Evolutionary conservation across 2,797 vertebrate species (phyloP).

Genomic region (Alauda arvensis): DNA sequence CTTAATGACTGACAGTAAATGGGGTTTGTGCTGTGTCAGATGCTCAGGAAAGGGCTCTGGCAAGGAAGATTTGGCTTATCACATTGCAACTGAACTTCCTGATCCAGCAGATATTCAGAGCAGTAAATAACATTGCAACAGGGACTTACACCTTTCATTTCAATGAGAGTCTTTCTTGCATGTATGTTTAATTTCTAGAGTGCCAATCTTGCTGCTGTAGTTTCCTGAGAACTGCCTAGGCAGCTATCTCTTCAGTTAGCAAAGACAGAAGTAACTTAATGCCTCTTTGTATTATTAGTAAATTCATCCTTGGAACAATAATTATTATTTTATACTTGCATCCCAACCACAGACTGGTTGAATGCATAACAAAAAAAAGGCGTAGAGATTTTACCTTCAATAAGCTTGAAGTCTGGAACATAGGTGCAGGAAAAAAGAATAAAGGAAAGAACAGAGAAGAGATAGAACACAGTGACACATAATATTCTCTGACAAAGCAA

Average conservation of each 20-base stretch:
- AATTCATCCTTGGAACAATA: neutral
- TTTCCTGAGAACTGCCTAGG: neutral
- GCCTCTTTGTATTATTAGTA: neutral
- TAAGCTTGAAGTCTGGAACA: neutral
- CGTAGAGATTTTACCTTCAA: neutral
- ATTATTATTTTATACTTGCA: neutral
- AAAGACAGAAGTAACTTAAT: neutral
- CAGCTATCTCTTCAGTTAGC: neutral
- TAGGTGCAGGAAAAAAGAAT: neutral
- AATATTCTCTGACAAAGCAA: neutral
- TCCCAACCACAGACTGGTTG: neutral
- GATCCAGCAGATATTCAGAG: neutral
- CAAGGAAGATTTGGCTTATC: conserved; percentile 26
- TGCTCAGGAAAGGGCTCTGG: neutral
- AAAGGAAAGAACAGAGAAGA: neutral
- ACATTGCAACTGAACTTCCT: neutral
- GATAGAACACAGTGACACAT: neutral
- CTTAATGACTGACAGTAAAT: conserved; percentile 10
- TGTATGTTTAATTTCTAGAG: neutral
- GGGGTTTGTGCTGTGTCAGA: neutral
- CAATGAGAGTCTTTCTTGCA: neutral
- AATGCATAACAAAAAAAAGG: neutral
- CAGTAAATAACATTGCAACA: neutral
- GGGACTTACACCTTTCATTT: neutral
- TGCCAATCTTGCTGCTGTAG: neutral